Base-by-base conservation (phyloP, 2,888 invertebrate species). In the Pyrrhosoma nymphula region DNA sequence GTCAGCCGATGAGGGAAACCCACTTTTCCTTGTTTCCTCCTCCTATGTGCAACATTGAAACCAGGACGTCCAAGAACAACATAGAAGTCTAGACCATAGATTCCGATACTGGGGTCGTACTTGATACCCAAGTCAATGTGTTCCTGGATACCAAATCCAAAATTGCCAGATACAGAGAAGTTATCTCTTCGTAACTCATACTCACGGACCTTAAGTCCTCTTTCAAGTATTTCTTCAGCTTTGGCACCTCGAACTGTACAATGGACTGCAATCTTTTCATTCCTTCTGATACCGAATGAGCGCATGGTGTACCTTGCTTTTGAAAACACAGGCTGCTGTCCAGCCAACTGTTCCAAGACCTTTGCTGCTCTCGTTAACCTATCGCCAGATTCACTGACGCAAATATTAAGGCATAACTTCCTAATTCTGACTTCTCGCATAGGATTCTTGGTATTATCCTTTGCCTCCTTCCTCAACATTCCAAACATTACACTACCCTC, bases 121-220 rank as follows among this genome's bases (percentile, higher is more conserved):
- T 99, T 99, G 97, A 99, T 99, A 97, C 99, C 99, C 97, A 99
- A 98, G 98, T 99, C 99, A 97, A 99, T 99, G 98, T 99, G 99
- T 98, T 99, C 99, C 97, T 99, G 99, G 97, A 99, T 99, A 97
- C 99, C 99, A 97, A 99, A 99, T 96, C 99, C 99, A 97, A 99
- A 99, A 98, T 99, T 99, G 95, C 99, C 99, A 88, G 99, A 99
- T 97, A 98, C 98, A 56, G 99, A 99, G 98, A 99, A 99, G 97
- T 99, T 99, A 96, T 99, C 99, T 97, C 99, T 98, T 96, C 99
- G 98, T 98, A 99, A 98, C 97, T 99, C 99, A 97, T 99, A 99
- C 98, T 99, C 99, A 96, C 99, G 98, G 95, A 99, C 99, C 98
- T 99, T 99, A 95, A 99, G 97, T 95, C 99, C 99, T 96, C 99